These are phyloP conservation scores for Teleopsis dalmanni DNA, from an alignment of 1,140 invertebrate species.

Conservation along the genomic window DNA sequence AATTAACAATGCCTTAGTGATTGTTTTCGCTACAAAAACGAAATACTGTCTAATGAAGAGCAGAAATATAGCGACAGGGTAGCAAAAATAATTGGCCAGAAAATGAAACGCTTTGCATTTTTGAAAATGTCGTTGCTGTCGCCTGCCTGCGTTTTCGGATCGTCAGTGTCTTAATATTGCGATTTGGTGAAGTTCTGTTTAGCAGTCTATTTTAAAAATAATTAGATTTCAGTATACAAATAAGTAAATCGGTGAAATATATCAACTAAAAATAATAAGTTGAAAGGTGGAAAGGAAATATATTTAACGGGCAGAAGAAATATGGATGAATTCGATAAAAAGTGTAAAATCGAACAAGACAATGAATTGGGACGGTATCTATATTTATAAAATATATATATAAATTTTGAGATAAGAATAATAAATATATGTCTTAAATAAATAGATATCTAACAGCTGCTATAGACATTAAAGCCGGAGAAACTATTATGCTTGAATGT, in stretches of 20 bases:
- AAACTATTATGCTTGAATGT: conserved; percentile 58
- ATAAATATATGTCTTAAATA: not conserved
- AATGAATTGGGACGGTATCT: conserved; percentile 30
- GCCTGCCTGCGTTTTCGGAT: too few relatives aligned
- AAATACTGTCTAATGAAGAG: too few relatives aligned
- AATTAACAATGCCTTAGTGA: too few relatives aligned
- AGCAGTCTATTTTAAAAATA: too few relatives aligned
- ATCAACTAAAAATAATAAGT: too few relatives aligned
- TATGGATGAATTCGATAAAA: conserved; percentile 29
- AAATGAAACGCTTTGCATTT: too few relatives aligned
- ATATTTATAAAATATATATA: not conserved
- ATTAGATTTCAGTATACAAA: not conserved
- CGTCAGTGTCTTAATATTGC: too few relatives aligned
- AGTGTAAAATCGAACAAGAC: conserved; percentile 29
- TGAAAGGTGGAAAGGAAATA: not conserved
- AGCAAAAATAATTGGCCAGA: too few relatives aligned
- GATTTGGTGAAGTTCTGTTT: too few relatives aligned
- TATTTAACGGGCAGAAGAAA: not conserved
- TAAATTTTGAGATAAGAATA: not conserved
- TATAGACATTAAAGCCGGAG: conserved; percentile 56
- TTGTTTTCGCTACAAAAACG: too few relatives aligned
- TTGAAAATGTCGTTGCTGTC: too few relatives aligned
- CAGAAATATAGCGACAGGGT: too few relatives aligned
- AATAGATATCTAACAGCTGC: conserved; percentile 60
- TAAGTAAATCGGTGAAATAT: not conserved